phyloP scores from a whole-genome alignment of 1,140 invertebrate genomes.

The Agrilus planipennis region DNA sequence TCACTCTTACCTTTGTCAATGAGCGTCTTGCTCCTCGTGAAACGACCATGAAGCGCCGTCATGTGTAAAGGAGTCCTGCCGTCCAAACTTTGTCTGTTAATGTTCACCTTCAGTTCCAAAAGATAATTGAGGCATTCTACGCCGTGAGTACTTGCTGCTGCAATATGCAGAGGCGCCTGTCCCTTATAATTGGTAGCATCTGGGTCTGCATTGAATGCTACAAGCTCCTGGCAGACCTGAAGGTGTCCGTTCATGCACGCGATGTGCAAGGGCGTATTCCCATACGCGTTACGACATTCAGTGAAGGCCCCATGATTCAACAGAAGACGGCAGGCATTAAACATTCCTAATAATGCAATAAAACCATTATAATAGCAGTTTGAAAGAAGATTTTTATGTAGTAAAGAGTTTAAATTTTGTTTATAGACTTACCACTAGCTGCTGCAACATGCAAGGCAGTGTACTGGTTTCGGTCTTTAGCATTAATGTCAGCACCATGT shows the following conservation, averaged over 20 bases:
- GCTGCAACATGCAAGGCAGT: slow-evolving; percentile 55
- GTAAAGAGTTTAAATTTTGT: neutral
- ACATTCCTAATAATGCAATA: slow-evolving; percentile 33
- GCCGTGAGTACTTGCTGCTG: slow-evolving; percentile 49
- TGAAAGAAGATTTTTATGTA: neutral
- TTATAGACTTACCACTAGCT: slow-evolving; percentile 37
- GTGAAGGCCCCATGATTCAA: slow-evolving; percentile 43
- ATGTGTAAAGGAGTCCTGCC: slow-evolving; percentile 54
- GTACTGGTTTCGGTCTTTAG: slow-evolving; percentile 28
- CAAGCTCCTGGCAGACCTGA: slow-evolving; percentile 39
- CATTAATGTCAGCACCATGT: slow-evolving; percentile 74
- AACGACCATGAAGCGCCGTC: slow-evolving; percentile 53
- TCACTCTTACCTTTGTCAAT: slow-evolving; percentile 32
- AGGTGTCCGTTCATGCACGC: slow-evolving; percentile 51
- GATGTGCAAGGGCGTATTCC: slow-evolving; percentile 51
- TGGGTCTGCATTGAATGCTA: slow-evolving; percentile 36
- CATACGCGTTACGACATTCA: slow-evolving; percentile 44
- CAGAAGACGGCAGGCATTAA: slow-evolving; percentile 32
- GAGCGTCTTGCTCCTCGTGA: slow-evolving; percentile 49
- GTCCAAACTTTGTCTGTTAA: slow-evolving; percentile 46
- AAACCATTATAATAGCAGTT: slow-evolving; percentile 12
- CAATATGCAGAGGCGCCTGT: slow-evolving; percentile 51
- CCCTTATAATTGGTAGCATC: slow-evolving; percentile 35
- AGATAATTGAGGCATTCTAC: slow-evolving; percentile 47
- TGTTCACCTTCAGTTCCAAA: slow-evolving; percentile 40